A percentile compares a stretch with the other conserved stretches of the same genome.
These are phyloP conservation scores for Philonicus albiceps DNA, from an alignment of 2,888 invertebrate genomes.

Conservation along the genomic window DNA sequence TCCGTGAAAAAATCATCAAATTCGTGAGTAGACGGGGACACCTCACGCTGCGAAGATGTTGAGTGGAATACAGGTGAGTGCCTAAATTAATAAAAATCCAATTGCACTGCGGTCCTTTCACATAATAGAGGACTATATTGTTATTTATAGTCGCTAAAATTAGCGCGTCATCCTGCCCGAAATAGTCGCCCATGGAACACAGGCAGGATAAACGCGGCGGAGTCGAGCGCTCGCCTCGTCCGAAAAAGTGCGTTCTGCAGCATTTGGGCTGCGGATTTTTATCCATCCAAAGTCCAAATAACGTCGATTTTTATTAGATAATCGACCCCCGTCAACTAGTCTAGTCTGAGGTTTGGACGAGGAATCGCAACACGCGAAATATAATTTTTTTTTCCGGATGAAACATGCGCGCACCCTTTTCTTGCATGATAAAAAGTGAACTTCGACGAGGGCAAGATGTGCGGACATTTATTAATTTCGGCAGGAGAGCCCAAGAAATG, in stretches of 20 bases:
- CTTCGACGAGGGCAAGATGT: not conserved
- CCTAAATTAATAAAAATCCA: conserved; percentile 12
- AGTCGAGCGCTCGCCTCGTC: not conserved
- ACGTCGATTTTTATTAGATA: not conserved
- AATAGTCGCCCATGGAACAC: not conserved
- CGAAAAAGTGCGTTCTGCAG: not conserved
- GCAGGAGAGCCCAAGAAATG: not conserved
- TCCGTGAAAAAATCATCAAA: not conserved
- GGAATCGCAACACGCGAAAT: not conserved
- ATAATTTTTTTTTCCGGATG: not conserved
- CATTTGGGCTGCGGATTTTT: not conserved
- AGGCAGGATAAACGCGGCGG: not conserved
- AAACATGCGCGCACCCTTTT: not conserved
- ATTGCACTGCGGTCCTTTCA: not conserved
- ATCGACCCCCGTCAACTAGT: not conserved
- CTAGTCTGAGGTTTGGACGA: not conserved
- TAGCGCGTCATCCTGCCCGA: not conserved
- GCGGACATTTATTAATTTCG: not conserved
- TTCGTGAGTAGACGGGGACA: not conserved
- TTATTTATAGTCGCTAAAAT: conserved; percentile 3
- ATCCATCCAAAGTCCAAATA: not conserved
- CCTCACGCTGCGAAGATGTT: not conserved
- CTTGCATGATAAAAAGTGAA: not conserved
- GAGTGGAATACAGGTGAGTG: conserved; percentile 25
- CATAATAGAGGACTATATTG: not conserved